These are phyloP conservation scores for Acleris sparsana DNA, from an alignment of 2,888 invertebrate species.

Conservation along the genomic window DNA sequence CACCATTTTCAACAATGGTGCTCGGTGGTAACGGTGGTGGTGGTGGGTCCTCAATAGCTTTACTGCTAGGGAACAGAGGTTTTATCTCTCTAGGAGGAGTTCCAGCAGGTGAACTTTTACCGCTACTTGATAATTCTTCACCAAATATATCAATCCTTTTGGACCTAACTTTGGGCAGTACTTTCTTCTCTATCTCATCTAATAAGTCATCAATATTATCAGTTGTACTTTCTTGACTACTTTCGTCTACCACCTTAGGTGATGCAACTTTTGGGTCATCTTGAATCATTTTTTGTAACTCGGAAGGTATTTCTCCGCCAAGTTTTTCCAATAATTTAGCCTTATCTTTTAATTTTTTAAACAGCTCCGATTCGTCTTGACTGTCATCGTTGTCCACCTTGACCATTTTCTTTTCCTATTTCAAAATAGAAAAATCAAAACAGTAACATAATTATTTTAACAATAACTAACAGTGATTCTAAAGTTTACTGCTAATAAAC, in stretches of 20 bases:
- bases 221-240: slow-evolving; percentile 45
- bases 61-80: slow-evolving; percentile 53
- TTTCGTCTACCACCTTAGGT: slow-evolving; percentile 51
- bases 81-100: slow-evolving; percentile 41
- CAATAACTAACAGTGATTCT: too few relatives aligned
- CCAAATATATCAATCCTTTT: slow-evolving; percentile 56
- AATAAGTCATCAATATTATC: slow-evolving; percentile 68
- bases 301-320: slow-evolving; percentile 79
- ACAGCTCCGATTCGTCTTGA: slow-evolving; percentile 66
- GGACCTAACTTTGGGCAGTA: slow-evolving; percentile 62
- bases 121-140: slow-evolving; percentile 37
- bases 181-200: slow-evolving; percentile 73
- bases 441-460: neutral
- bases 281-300: slow-evolving; percentile 73
- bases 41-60: slow-evolving; percentile 49
- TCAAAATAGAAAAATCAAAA: neutral
- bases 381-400: slow-evolving; percentile 61
- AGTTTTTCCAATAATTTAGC: slow-evolving; percentile 79
- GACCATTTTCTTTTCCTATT: slow-evolving; percentile 47
- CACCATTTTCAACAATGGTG: slow-evolving; percentile 48
- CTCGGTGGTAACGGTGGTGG: slow-evolving; percentile 49
- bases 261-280: slow-evolving; percentile 60
- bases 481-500: too few relatives aligned
- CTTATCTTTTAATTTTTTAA: slow-evolving; percentile 75
- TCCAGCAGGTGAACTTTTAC: slow-evolving; percentile 14